phyloP scores from a whole-genome alignment of 2,888 invertebrate species.

The Gasteruption jaculator region DNA sequence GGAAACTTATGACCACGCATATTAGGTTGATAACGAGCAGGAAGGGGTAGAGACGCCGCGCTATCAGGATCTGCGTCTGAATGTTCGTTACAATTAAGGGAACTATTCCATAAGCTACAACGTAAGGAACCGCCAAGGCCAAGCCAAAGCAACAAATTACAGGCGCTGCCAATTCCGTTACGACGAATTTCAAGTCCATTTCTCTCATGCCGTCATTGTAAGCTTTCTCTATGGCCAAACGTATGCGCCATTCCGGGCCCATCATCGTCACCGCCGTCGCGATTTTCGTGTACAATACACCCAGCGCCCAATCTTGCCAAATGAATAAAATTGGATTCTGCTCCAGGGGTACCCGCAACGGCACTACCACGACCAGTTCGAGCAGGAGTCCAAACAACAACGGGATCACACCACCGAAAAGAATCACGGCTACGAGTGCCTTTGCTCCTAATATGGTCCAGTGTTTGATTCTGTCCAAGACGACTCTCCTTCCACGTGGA shows the following conservation, averaged over 20 bases:
- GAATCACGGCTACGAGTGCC: constrained; percentile 67
- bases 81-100: constrained; percentile 65
- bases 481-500: constrained; percentile 80
- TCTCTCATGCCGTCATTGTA: constrained; percentile 91
- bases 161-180: constrained; percentile 83
- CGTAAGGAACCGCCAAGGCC: constrained; percentile 90
- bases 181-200: constrained; percentile 83
- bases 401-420: constrained; percentile 87
- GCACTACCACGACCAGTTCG: constrained; percentile 88
- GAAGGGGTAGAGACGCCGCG: constrained; percentile 85
- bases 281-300: constrained; percentile 96
- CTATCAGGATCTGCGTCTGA: constrained; percentile 69
- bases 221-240: constrained; percentile 86
- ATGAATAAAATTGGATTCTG: constrained; percentile 86
- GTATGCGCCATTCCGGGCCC: constrained; percentile 95
- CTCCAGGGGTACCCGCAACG: constrained; percentile 84
- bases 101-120: constrained; percentile 72
- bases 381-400: constrained; percentile 87
- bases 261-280: constrained; percentile 95
- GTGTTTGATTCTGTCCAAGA: constrained; percentile 65
- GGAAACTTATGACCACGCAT: constrained; percentile 70
- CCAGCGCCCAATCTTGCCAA: constrained; percentile 97
- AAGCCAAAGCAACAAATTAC: constrained; percentile 85
- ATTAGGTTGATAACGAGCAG: constrained; percentile 70
- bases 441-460: constrained; percentile 74